phyloP scores from a whole-genome alignment of 2,888 invertebrate species.

The Liodrosophila aerea region DNA sequence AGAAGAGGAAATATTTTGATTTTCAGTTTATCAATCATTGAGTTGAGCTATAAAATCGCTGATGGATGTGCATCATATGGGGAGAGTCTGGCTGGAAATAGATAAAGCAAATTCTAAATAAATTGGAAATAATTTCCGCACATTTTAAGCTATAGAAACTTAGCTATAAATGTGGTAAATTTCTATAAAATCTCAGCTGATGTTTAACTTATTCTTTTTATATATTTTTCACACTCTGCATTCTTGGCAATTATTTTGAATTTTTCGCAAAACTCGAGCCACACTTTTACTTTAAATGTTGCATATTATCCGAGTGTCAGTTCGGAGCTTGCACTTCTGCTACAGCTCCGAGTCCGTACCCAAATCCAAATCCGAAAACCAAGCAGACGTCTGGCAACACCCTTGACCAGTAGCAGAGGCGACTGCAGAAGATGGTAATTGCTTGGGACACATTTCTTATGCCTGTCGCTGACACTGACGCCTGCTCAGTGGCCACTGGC shows the following conservation, averaged over 20 bases:
- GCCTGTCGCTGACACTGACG: slow-evolving; percentile 73
- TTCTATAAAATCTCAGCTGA: no score
- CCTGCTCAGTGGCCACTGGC: slow-evolving; percentile 54
- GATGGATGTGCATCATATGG: slow-evolving; percentile 46
- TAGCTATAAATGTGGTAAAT: no score
- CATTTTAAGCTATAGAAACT: no score
- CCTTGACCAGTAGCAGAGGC: slow-evolving; percentile 24
- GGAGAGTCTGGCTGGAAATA: slow-evolving; percentile 2
- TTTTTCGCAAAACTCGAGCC: no score
- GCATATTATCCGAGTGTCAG: slow-evolving; percentile 11
- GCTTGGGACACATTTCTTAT: slow-evolving; percentile 71
- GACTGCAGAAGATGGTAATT: slow-evolving; percentile 51
- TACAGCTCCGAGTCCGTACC: background rate
- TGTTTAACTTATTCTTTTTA: no score
- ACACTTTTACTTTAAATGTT: background rate
- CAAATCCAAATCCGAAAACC: slow-evolving; percentile 20
- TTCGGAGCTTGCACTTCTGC: slow-evolving; percentile 25
- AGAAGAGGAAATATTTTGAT: slow-evolving; percentile 21
- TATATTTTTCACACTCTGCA: no score
- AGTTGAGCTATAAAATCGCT: slow-evolving; percentile 16
- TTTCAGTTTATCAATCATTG: slow-evolving; percentile 62
- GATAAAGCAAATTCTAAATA: no score
- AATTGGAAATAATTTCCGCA: no score
- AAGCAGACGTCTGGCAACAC: slow-evolving; percentile 15
- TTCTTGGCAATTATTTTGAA: no score